Conservation (phyloP, 2,888 invertebrate species). For the Cenopis cana region DNA sequence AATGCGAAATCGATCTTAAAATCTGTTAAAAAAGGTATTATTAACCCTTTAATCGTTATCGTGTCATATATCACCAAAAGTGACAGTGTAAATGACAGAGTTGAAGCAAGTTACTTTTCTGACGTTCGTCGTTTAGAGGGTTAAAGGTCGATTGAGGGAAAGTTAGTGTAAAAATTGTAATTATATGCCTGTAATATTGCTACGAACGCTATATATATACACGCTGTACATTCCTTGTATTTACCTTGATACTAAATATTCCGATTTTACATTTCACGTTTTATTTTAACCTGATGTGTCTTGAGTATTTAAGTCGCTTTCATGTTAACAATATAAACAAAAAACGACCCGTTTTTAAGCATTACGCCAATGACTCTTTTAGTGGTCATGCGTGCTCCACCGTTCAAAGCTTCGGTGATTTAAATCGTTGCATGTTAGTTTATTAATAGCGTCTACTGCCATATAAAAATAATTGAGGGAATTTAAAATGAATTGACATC, state of each 20-base stretch:
- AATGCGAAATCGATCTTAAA: not conserved
- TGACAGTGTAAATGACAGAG: no score
- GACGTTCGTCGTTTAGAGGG: not conserved
- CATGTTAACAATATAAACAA: not conserved
- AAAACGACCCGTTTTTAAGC: not conserved
- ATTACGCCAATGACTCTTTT: not conserved
- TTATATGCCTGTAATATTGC: constrained; percentile 32
- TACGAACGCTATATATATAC: constrained; percentile 31
- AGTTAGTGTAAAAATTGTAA: constrained; percentile 34
- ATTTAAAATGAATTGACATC: not conserved
- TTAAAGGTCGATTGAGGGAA: not conserved
- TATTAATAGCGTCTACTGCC: constrained; percentile 30
- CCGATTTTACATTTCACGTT: constrained; percentile 1
- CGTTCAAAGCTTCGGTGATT: not conserved
- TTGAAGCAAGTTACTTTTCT: not conserved
- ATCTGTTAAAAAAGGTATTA: not conserved
- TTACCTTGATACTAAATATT: constrained; percentile 9
- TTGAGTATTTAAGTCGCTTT: constrained; percentile 9
- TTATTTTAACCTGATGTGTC: constrained; percentile 25
- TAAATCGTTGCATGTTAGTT: constrained; percentile 16
- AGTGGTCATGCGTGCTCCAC: not conserved
- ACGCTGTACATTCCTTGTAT: constrained; percentile 30
- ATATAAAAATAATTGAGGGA: constrained; percentile 6
- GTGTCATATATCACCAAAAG: no score
- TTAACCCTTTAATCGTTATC: no score